Conservation (phyloP, 2,797 vertebrate species). For the Hylomyscus alleni region DNA sequence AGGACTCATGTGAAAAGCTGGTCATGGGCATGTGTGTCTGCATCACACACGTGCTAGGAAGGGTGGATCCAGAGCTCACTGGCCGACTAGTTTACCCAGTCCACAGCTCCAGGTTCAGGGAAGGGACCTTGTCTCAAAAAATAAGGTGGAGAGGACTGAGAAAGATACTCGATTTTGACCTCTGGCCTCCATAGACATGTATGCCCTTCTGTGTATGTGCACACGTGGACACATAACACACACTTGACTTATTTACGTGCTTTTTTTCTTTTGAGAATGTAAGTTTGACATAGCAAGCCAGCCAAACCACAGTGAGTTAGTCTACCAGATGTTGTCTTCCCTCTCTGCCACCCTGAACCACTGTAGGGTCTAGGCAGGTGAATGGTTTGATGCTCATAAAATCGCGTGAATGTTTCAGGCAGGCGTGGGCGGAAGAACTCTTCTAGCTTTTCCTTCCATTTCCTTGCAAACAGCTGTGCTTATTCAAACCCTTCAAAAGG, state of each 20-base stretch:
- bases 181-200: neutral
- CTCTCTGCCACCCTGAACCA: neutral
- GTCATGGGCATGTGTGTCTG: neutral
- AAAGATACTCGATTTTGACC: neutral
- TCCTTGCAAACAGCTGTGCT: constrained; percentile 38
- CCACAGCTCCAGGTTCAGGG: neutral
- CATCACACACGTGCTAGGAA: neutral
- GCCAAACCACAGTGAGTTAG: neutral
- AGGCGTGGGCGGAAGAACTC: neutral
- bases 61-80: too few species aligned
- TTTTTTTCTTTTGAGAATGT: neutral
- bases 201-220: neutral
- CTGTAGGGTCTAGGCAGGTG: neutral
- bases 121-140: neutral
- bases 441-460: neutral
- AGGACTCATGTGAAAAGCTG: neutral
- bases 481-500: neutral
- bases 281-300: neutral
- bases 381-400: neutral
- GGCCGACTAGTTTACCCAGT: neutral
- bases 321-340: neutral
- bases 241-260: neutral
- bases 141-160: neutral
- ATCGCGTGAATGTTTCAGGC: neutral
- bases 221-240: neutral